These are phyloP conservation scores for Anhinga anhinga DNA, from an alignment of 2,113 vertebrate genomes.

Conservation along the genomic window DNA sequence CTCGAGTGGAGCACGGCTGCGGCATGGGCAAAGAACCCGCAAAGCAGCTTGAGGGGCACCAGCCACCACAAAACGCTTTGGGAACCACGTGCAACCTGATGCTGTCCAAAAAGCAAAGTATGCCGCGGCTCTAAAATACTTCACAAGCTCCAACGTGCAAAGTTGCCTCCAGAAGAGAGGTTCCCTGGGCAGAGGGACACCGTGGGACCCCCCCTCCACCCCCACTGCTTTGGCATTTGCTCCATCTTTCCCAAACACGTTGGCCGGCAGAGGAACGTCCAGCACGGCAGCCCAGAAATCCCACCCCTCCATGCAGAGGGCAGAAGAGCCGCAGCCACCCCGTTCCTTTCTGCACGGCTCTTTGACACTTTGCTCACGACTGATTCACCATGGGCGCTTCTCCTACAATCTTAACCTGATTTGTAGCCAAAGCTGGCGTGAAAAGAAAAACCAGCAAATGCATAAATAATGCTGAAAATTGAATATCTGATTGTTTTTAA, in stretches of 20 bases:
- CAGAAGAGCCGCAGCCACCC: not conserved
- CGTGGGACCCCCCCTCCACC: rapidly evolving
- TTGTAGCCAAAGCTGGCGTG: not conserved
- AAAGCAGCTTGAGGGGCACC: not conserved
- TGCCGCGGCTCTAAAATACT: not conserved
- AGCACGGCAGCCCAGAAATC: not conserved
- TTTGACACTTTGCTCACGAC: not conserved
- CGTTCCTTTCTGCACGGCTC: rapidly evolving
- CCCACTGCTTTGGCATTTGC: rapidly evolving
- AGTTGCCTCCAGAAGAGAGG: rapidly evolving
- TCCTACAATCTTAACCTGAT: not conserved
- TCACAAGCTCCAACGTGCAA: not conserved
- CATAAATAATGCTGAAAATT: not conserved
- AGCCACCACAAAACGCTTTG: not conserved
- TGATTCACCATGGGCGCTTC: rapidly evolving
- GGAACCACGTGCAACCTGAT: not conserved
- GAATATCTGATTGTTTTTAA: not conserved
- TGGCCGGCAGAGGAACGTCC: not conserved
- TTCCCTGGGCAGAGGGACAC: rapidly evolving
- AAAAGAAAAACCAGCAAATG: not conserved
- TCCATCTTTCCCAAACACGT: not conserved
- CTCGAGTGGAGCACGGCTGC: rapidly evolving
- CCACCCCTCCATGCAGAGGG: not conserved
- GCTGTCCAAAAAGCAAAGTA: not conserved
- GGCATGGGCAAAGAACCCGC: not conserved